Evolutionary conservation across 1,140 invertebrate genomes (phyloP), one percentile per base, ranked within the genome.

Genomic region (Heliconius nattereri): DNA sequence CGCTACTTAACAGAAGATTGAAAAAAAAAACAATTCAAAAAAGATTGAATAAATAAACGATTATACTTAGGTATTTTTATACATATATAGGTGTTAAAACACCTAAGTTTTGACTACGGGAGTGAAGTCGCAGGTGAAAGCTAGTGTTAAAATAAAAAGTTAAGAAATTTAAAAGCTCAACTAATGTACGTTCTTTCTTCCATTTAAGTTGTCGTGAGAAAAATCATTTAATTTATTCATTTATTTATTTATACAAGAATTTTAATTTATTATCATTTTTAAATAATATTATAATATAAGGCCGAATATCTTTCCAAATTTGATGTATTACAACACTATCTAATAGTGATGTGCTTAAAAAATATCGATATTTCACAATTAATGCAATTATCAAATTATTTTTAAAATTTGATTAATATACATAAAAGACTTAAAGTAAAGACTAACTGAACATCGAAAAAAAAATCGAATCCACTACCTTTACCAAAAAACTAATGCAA

Each of bases 211-310:
- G 26, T 29, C 23, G 60, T 66, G 60, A 29, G 60, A 66, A 66
- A 66, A 26, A 29, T 29, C 3, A 66, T 66, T 66, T 29, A 66
- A 66, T 66, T 8, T 16, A 66, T 66, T 66, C 26, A 29, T 29
- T 23, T 26, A 29, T 26, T 66, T 66, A 66, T 66, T 29, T 66
- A 66, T 29, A 66, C 60, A 66, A 66, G 60, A 66, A 66, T 66
- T 66, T 66, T 66, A 66, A 66, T 66, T 26, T 66, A 66, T 66
- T 29, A 29, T 66, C 16, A 29, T 29, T 29, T 66, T 66, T 29
- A 16, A 16, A 29, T 19, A 29, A 29, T 20, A 29, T 11, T 11
- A 29, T 60, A 60, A n/a, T 60, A 60, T 23, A 66, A 66, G 5
- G 54, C 54, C n/a, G n/a, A 66, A 66, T 66, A 16, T 66, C 26